phyloP scores from a whole-genome alignment of 2,888 invertebrate genomes.

The Drosophila mercatorum region DNA sequence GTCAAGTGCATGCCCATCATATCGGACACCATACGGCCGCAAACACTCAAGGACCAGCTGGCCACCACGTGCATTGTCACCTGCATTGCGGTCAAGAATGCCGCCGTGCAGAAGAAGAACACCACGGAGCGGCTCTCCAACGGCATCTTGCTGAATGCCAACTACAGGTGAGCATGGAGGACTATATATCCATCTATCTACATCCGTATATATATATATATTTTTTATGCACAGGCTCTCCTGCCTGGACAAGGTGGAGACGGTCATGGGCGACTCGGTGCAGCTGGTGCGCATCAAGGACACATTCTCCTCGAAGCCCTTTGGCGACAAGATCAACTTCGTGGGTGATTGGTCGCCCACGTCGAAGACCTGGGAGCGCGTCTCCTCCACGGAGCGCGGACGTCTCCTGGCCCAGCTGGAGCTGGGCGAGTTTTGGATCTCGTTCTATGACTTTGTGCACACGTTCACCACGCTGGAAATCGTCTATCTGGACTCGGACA shows the following conservation, averaged over 20 bases:
- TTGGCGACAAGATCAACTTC: slow-evolving; percentile 88
- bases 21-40: slow-evolving; percentile 88
- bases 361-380: slow-evolving; percentile 91
- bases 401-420: slow-evolving; percentile 88
- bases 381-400: slow-evolving; percentile 90
- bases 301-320: slow-evolving; percentile 86
- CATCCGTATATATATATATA: no score
- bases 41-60: slow-evolving; percentile 88
- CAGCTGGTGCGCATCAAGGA: slow-evolving; percentile 90
- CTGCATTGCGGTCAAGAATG: slow-evolving; percentile 86
- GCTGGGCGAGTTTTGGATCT: slow-evolving; percentile 92
- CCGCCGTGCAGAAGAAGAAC: slow-evolving; percentile 85
- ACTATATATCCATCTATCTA: background rate
- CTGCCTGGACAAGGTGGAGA: slow-evolving; percentile 87
- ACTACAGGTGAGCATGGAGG: slow-evolving; percentile 86
- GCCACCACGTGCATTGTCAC: slow-evolving; percentile 94
- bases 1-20: slow-evolving; percentile 92
- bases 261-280: slow-evolving; percentile 89
- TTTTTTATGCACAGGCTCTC: slow-evolving; percentile 63
- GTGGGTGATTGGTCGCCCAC: slow-evolving; percentile 89
- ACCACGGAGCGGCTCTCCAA: slow-evolving; percentile 87
- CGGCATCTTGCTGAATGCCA: slow-evolving; percentile 91
- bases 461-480: slow-evolving; percentile 93
- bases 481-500: slow-evolving; percentile 94
- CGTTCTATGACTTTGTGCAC: slow-evolving; percentile 92